phyloP scores from a whole-genome alignment of 2,113 vertebrate species.

The Scophthalmus maximus region DNA sequence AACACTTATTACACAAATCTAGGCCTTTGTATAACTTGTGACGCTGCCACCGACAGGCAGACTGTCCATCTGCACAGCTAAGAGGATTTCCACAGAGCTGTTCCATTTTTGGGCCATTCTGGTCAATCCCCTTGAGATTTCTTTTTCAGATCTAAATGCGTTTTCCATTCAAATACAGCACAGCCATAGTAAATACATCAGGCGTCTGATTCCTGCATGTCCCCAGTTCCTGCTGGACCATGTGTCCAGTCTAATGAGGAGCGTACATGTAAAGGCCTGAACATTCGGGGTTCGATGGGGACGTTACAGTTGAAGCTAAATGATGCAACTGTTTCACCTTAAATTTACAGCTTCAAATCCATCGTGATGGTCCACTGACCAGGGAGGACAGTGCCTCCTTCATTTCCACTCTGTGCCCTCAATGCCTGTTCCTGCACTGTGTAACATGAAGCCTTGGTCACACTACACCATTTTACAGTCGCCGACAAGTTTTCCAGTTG shows the following conservation, averaged over 20 bases:
- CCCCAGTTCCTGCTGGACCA: background rate
- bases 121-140: conserved; percentile 17
- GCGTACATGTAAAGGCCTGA: too few species aligned
- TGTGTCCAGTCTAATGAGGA: background rate
- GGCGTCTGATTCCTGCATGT: background rate
- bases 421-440: background rate
- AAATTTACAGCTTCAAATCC: background rate
- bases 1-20: background rate
- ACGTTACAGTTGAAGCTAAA: background rate
- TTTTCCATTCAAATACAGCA: conserved; percentile 6
- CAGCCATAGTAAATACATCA: background rate
- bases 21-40: background rate
- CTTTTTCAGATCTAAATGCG: conserved; percentile 2
- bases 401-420: background rate
- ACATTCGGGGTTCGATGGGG: background rate
- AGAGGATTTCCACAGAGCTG: conserved; percentile 41
- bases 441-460: background rate
- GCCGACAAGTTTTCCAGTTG: too few species aligned
- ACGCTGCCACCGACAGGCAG: background rate
- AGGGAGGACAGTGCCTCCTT: background rate
- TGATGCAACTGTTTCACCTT: background rate
- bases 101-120: conserved; percentile 22
- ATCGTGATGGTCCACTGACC: background rate
- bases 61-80: conserved; percentile 8
- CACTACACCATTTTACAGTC: too few species aligned